Base-by-base conservation (phyloP, 2,888 invertebrate genomes). In the Nemoura dubitans region DNA sequence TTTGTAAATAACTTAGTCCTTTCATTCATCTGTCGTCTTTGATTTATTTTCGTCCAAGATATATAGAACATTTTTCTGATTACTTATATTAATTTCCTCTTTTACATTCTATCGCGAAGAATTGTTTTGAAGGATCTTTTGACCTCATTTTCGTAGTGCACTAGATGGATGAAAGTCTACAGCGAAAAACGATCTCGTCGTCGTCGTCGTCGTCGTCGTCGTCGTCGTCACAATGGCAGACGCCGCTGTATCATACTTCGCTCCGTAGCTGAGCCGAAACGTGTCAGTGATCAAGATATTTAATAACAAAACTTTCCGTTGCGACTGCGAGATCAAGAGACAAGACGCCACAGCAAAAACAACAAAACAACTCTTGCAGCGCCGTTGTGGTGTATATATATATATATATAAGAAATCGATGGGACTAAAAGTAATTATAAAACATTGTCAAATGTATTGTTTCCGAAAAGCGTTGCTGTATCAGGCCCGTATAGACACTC, bases 231-330 rank as follows among this genome's bases (percentile, higher is more conserved):
- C 1, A 59, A 10, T 10, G 14, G 59, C 59, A 21, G 21, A 59
- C 59, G 2, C 59, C 14, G 3, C 21, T 59, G 21, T 59, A 21
- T 59, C 59, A 59, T 21, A 59, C 14, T 59, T 7, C 59, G 21
- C 59, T 10, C 3, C 5, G 10, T 36, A 36, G 36, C 36, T 36
- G 59, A 59, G 36, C 36, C 59, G 21, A 59, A 59, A 59, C 59
- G 59, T 59, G 59, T 7, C 59, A 16, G 59, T 21, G 21, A 59
- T 59, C 59, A 59, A 59, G 59, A 59, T 59, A 59, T 59, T 59
- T 59, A 59, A 59, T 59, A 59, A 59, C 59, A 59, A 59, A 59
- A 59, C 59, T 59, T 59, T 59, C 59, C 59, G 21, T n/a, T n/a
- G n/a, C 3, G 36, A 3, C 10, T 10, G 59, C 59, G 21, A 59